A percentile compares a stretch with the other conserved stretches of the same genome.
Conservation (phyloP, 2,797 vertebrate species). For the Tangara arthus region DNA sequence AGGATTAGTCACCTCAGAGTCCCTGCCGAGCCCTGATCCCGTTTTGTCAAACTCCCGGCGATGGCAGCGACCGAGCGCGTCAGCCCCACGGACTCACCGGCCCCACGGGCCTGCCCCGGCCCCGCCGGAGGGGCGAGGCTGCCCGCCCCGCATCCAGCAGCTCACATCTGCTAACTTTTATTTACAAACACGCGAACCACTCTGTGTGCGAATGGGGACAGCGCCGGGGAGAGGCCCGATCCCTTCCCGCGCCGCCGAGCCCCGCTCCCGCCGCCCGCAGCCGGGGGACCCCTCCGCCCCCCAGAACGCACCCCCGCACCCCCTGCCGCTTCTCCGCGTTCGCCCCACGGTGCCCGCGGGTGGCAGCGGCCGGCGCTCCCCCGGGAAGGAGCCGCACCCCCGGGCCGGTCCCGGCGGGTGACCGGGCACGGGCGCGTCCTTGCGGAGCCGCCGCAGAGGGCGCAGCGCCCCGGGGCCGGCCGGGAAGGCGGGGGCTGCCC, state of each 20-base stretch:
- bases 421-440: background rate
- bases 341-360: background rate
- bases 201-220: background rate
- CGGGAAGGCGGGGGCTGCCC: background rate
- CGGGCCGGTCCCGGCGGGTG: background rate
- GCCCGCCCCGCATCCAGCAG: background rate
- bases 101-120: background rate
- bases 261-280: background rate
- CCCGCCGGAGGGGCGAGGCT: background rate
- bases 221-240: background rate
- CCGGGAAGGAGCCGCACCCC: background rate
- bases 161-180: background rate
- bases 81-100: background rate
- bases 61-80: accelerated
- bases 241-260: background rate
- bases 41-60: background rate
- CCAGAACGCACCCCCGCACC: background rate
- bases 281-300: background rate
- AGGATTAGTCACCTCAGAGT: background rate
- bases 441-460: background rate
- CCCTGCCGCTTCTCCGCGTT: background rate
- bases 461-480: background rate
- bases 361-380: background rate
- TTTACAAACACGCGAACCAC: background rate
- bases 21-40: background rate